Base-by-base conservation (phyloP, 1,140 invertebrate species). In the Drosophila kikkawai region DNA sequence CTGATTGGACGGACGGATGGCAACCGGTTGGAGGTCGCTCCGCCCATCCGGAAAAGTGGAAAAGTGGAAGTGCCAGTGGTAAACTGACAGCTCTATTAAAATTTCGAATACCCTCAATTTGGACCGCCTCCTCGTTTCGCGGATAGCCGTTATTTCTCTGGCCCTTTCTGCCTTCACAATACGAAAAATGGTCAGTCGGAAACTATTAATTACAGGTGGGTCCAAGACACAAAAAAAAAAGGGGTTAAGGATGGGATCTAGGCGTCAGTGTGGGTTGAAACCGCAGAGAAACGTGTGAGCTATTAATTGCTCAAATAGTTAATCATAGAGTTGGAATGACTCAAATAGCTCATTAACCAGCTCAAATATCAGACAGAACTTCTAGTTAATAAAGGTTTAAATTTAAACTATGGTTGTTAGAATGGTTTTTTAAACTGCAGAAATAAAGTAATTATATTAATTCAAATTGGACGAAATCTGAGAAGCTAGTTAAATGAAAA, bases 151-250 rank as follows among this genome's bases (percentile, higher is more conserved):
- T 17, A 26, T 34, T 34, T 37, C 34, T 12, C 17, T 48, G 42
- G 22, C 17, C 15, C 41, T 26, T 39, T 29, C 36, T 32, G 15
- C 13, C 6, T 22, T 15, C 4, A 39, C 53, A 39, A 39, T 56
- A 22, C 22, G 17, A 37, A 73, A 73, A 74, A 48, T 79, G 58
- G 60, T 55, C 45, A 44, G 59, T 60, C 39, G 41, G n/a, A 64
- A 80, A 80, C 79, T 81, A 69, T 81, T 81, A 77, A 80, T 82
- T 70, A 77, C 42, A 51, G 68, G 53, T 74, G 53, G 45, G 22
- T 26, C 12, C 45, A 12, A 68, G 34, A 39, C 55, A 15, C 19
- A 8, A 68, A 41, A 68, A 67, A 66, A 34, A 37, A 15, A 8
- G 66, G 42, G 66, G 42, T 17, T 50, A 34, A 39, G 68, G 4